Conservation (phyloP, 2,888 invertebrate genomes). For the Philonicus albiceps region DNA sequence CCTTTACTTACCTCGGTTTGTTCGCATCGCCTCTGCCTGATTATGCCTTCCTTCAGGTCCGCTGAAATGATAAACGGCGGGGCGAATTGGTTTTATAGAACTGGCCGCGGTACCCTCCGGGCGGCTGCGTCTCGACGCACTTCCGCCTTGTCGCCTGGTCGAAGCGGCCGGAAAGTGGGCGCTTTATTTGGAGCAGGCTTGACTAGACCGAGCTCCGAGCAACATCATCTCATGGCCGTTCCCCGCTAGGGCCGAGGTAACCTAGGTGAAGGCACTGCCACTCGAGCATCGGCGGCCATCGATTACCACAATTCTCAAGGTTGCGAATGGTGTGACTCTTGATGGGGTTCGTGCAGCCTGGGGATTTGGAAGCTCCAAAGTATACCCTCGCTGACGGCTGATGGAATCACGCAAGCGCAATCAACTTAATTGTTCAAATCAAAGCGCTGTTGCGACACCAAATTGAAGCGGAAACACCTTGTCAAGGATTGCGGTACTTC, state of each 20-base stretch:
- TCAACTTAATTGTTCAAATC: conserved; percentile 47
- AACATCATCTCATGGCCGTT: neutral
- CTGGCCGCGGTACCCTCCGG: neutral
- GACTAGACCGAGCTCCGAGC: neutral
- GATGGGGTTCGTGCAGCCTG: neutral
- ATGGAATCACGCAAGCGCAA: conserved; percentile 47
- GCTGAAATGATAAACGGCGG: conserved; percentile 30
- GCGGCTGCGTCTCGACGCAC: neutral
- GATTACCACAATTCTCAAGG: neutral
- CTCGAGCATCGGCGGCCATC: neutral
- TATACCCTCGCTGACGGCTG: conserved; percentile 39
- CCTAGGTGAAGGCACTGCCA: neutral
- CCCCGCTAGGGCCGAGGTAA: neutral
- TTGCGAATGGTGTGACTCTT: neutral
- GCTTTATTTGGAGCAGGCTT: neutral
- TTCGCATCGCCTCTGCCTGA: neutral
- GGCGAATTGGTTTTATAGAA: conserved; percentile 23
- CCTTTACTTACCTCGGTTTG: conserved; percentile 36
- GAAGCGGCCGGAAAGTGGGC: neutral
- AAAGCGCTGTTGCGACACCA: conserved; percentile 10
- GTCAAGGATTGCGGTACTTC: conserved; percentile 4
- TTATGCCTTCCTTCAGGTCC: conserved; percentile 4
- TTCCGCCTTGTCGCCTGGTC: conserved; percentile 6
- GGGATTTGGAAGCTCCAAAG: neutral
- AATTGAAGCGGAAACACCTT: conserved; percentile 30